A percentile compares a stretch with the other conserved stretches of the same genome.
Conservation (phyloP, 1,140 invertebrate species). For the Drosophila kurseongensis region DNA sequence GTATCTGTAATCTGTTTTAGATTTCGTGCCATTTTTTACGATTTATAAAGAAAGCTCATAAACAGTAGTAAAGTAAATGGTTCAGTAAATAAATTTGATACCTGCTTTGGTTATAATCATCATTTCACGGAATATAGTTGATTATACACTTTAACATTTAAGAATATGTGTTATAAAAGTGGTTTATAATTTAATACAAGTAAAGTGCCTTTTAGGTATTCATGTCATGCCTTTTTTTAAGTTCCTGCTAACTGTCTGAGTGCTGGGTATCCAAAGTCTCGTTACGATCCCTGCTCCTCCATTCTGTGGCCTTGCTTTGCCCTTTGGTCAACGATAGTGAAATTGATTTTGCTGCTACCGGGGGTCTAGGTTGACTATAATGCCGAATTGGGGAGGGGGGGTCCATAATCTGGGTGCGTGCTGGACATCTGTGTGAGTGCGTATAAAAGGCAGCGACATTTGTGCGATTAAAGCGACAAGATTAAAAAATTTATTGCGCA, state of each 20-base stretch:
- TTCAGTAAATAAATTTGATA: no score
- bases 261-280: slow-evolving; percentile 10
- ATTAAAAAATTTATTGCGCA: slow-evolving; percentile 85
- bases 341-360: slow-evolving; percentile 79
- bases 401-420: slow-evolving; percentile 52
- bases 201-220: no score
- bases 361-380: slow-evolving; percentile 51
- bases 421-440: slow-evolving; percentile 25
- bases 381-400: neutral
- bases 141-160: no score
- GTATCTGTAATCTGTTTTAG: no score
- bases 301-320: slow-evolving; percentile 5
- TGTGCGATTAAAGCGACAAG: slow-evolving; percentile 84
- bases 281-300: neutral
- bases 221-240: neutral
- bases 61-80: no score
- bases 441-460: slow-evolving; percentile 81
- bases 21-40: no score
- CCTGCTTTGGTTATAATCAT: no score
- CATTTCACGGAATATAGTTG: no score
- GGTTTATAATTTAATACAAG: no score
- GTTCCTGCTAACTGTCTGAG: no score
- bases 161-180: no score
- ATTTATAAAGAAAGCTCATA: no score
- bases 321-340: slow-evolving; percentile 75